Conservation (phyloP, 2,113 vertebrate species). For the Todiramphus chloris region DNA sequence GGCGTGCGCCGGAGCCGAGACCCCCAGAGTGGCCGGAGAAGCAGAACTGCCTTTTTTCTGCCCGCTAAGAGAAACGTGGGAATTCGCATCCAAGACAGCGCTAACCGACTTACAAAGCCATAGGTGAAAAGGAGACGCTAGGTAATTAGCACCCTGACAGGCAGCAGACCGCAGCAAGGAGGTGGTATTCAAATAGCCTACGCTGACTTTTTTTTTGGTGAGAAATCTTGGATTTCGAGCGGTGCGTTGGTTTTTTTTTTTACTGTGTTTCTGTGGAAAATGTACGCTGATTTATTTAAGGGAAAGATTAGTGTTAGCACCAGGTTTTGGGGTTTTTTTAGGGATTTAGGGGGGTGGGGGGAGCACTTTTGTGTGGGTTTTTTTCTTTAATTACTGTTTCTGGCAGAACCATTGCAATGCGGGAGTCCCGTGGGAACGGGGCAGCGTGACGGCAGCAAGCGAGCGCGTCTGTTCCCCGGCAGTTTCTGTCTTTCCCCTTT, state of each 20-base stretch:
- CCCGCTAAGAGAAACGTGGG: background rate
- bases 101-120: conserved; percentile 29
- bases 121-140: conserved; percentile 23
- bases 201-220: conserved; percentile 37
- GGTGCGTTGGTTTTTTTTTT: conserved; percentile 63
- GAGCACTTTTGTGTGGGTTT: background rate
- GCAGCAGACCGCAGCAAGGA: conserved; percentile 10
- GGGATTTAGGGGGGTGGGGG: background rate
- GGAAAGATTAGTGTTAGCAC: conserved; percentile 55
- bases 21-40: background rate
- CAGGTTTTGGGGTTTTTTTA: conserved; percentile 25
- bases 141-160: background rate
- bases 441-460: background rate
- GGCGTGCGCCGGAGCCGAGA: background rate
- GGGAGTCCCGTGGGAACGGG: conserved; percentile 58
- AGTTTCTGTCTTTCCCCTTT: conserved; percentile 20
- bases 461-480: background rate
- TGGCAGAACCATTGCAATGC: conserved; percentile 48
- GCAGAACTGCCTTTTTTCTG: conserved; percentile 9
- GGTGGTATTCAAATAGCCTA: background rate
- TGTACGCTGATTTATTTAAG: conserved; percentile 73
- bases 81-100: background rate
- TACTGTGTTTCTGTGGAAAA: conserved; percentile 60
- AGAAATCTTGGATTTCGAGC: conserved; percentile 65
- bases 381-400: conserved; percentile 25